Evolutionary conservation across 53 echinoderm and acorn worm species (phyloP).

Genomic region (Hippasteria phrygiana): DNA sequence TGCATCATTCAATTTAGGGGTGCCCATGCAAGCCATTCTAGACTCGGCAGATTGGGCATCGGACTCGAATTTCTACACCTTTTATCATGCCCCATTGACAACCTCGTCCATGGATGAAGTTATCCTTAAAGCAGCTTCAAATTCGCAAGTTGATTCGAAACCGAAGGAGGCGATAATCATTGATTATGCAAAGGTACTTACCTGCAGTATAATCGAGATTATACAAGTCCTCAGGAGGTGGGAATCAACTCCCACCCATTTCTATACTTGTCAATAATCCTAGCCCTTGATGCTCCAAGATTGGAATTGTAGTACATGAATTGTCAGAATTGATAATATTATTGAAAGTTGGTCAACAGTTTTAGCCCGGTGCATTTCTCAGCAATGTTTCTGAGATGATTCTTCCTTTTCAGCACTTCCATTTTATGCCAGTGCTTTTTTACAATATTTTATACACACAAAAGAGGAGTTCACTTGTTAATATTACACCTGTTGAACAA

Average conservation of each 20-base stretch:
- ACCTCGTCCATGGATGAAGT: constrained; percentile 28
- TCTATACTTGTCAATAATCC: neutral
- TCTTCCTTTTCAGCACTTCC: neutral
- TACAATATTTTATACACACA: neutral
- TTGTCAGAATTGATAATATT: neutral
- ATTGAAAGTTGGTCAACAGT: neutral
- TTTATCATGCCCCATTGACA: constrained; percentile 62
- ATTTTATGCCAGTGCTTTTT: neutral
- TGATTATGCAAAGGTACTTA: constrained; percentile 29
- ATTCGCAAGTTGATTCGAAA: constrained; percentile 56
- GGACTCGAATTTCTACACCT: constrained; percentile 34
- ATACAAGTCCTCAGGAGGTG: constrained; percentile 51
- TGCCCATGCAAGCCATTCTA: constrained; percentile 47
- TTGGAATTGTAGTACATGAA: neutral
- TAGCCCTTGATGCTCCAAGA: constrained; percentile 24
- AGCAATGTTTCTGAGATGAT: neutral
- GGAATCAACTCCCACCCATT: constrained; percentile 34
- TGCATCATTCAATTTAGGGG: constrained; percentile 40
- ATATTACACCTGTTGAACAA: neutral
- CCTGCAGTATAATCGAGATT: constrained; percentile 43
- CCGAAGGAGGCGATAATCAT: constrained; percentile 10
- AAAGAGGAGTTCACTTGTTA: neutral
- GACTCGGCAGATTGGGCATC: constrained; percentile 56
- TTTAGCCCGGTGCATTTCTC: neutral
- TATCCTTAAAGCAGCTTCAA: constrained; percentile 30